Base-by-base conservation (phyloP, 2,113 vertebrate species). In the Carassius auratus region DNA sequence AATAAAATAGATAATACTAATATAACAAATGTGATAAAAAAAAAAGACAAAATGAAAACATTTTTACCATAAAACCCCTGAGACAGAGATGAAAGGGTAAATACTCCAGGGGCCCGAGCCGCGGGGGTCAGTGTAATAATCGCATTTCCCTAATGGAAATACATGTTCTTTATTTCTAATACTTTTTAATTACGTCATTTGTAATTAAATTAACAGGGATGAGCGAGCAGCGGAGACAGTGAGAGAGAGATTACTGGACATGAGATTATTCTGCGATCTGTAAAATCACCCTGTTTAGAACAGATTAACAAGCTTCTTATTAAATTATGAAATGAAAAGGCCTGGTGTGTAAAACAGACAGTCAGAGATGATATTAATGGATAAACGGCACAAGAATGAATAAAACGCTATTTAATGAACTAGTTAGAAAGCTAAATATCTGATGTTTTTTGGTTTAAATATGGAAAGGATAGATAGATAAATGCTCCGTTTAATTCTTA, bases 161-260 rank as follows among this genome's bases (percentile, higher is more conserved):
- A 88, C 87, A 90, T 88, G 76, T 88, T 91, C 89, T 90, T 90
- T 82, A 88, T 83, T 84, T 88, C 89, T 93, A 93, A 94, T 92
- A 91, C 88, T 91, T 93, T 93, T 93, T 94, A 93, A 94, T 92
- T 88, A 88, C 88, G 87, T 90, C 87, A 90, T 91, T 86, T 92
- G 91, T 92, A 93, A 94, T 94, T 93, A 92, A 92, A 93, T 94
- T 91, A 93, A 94, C 92, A 91, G 88, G 91, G 86, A 86, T 79
- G 85, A 89, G 66, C 50, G 75, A 33, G 26, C 75, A 85, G 83
- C 76, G 7, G 14, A 61, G 61, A 19, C 14, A 42, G 45, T 33
- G 62, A 74, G 36, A 86, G 57, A 61, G 78, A 59, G 78, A 85
- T 82, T 71, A 82, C 23, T 38, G 64, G 80, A 87, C 55, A 82